These are phyloP conservation scores for Drosophila subobscura DNA, from an alignment of 1,140 invertebrate species.

Conservation along the genomic window DNA sequence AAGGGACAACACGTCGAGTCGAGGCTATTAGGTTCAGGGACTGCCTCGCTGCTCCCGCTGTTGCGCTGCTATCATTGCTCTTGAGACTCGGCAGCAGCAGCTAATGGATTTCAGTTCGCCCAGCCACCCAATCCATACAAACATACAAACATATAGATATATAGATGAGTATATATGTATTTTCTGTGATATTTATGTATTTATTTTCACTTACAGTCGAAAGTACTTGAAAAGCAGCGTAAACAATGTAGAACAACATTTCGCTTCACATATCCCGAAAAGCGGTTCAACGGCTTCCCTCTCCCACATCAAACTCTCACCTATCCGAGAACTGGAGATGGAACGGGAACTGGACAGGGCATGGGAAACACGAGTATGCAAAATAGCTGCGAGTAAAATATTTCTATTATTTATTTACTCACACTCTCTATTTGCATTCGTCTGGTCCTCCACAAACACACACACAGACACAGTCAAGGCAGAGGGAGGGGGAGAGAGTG, in stretches of 20 bases:
- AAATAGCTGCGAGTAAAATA: conserved; percentile 73
- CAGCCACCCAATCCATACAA: conserved; percentile 8
- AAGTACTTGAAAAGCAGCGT: conserved; percentile 56
- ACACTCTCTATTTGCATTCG: conserved; percentile 56
- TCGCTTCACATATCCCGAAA: conserved; percentile 43
- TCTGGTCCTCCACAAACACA: conserved; percentile 13
- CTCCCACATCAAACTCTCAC: not conserved
- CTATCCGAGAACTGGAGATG: not conserved
- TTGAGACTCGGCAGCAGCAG: conserved; percentile 62
- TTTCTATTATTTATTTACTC: conserved; percentile 80
- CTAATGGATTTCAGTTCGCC: conserved; percentile 67
- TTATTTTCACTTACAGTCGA: conserved; percentile 70
- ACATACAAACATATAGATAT: not conserved
- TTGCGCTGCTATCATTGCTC: conserved; percentile 67
- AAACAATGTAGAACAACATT: conserved; percentile 60
- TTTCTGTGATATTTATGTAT: conserved; percentile 65
- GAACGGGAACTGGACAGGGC: conserved; percentile 7
- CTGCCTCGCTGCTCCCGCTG: conserved; percentile 26
- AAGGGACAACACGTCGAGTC: conserved; percentile 80
- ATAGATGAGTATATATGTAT: conserved; percentile 27
- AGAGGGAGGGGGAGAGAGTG: too few species aligned
- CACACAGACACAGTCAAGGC: conserved; percentile 1
- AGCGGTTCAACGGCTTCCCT: conserved; percentile 39
- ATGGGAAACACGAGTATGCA: conserved; percentile 56
- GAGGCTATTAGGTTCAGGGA: conserved; percentile 71